Evolutionary conservation across 2,888 invertebrate species (phyloP).

Genomic region (Mesorhabditis spiculigera): DNA sequence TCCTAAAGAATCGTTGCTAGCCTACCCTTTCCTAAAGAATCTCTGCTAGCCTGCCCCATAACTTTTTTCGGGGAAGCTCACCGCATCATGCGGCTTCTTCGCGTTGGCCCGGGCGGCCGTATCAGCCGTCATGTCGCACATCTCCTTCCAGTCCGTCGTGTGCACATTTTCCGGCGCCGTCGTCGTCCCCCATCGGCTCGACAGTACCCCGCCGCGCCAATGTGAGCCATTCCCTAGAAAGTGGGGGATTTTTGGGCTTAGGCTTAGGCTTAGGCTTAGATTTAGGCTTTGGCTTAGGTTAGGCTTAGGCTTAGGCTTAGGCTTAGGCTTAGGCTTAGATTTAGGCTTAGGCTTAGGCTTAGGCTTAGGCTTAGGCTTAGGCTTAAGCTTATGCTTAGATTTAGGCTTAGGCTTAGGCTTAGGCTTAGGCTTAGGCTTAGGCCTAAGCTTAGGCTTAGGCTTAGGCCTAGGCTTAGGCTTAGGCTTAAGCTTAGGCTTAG

Average conservation of each 20-base stretch:
- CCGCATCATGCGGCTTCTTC: background rate
- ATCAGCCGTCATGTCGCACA: slow-evolving; percentile 32
- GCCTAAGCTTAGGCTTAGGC: background rate
- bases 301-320: background rate
- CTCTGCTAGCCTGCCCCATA: too few relatives aligned
- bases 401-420: background rate
- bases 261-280: background rate
- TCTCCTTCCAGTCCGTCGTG: slow-evolving; percentile 36
- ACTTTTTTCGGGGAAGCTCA: background rate
- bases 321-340: background rate
- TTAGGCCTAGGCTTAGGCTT: background rate
- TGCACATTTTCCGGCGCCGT: slow-evolving; percentile 40
- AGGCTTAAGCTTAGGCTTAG: background rate
- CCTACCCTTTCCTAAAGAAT: too few relatives aligned
- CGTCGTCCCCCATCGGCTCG: background rate
- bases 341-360: background rate
- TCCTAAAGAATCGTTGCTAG: too few relatives aligned
- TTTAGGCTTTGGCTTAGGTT: background rate
- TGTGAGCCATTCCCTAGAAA: background rate
- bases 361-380: background rate
- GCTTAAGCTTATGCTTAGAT: background rate
- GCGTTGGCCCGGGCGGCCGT: slow-evolving; percentile 5
- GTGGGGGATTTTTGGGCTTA: background rate
- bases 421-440: background rate
- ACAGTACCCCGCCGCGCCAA: background rate